Evolutionary conservation across 2,113 vertebrate species (phyloP), one percentile per base, ranked within the genome.

Genomic region (Odontophorus gujanensis): DNA sequence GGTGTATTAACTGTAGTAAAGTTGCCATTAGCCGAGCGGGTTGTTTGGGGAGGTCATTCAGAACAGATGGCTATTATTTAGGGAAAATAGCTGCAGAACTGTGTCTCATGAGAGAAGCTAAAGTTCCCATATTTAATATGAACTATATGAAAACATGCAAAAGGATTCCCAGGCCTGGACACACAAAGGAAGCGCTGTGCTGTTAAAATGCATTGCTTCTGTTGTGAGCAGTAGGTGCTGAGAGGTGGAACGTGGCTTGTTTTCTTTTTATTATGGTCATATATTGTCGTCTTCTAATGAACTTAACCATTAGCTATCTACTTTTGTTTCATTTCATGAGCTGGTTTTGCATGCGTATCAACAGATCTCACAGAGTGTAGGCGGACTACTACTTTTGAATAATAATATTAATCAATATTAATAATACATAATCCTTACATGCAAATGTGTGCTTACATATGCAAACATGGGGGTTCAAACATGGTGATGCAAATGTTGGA

Each of bases 11-110:
- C 82, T 71, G 92, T 5, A 71, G 85, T 71, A 59, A 91, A 93
- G 93, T 92, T 95, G 83, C 80, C 2, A 5, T 90, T 96, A 96
- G 67, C 83, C 67, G 58, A 94, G 82, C 1, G 3, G 69, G 73
- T 62, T 95, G 85, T 96, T 88, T 92, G 92, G 96, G 93, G 90
- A 96, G 96, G 91, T 93, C 90, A 90, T 88, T 96, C 78, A 4
- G 47, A 96, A 89, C 92, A 96, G 96, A 97, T 97, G 96, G 95
- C 92, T 95, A 77, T 93, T 97, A 94, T 95, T 95, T 94, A 88
- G 94, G 96, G 91, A 81, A 94, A 97, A 72, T 28, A 87, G 80
- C 91, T 89, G 67, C 43, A 26, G 68, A 80, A 43, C 48, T 65
- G 47, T 22, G 14, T 81, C 94, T 94, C 83, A 5, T 8, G 83